Base-by-base conservation (phyloP, 2,113 vertebrate genomes). In the Motacilla alba region DNA sequence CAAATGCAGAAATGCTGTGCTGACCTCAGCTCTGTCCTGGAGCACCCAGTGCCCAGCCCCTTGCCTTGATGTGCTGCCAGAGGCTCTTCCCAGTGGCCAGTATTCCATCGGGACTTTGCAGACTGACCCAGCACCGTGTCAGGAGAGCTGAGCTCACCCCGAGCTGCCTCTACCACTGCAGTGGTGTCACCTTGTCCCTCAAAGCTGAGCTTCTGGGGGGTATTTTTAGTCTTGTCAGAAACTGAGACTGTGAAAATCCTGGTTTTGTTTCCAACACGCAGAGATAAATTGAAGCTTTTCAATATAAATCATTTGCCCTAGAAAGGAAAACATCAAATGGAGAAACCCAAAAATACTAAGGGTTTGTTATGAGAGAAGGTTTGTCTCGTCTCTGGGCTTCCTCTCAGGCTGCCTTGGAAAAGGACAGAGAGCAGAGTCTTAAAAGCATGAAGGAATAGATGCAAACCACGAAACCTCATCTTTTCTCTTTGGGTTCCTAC, bases 21-120 rank as follows among this genome's bases (percentile, higher is more conserved):
- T 84, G 90, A 89, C 66, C 82, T 95, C 92, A 89, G 83, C 73
- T 68, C 87, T 77, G 89, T 82, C 63, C 94, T 41, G 47, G 62
- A 79, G 90, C 84, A 87, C 74, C 84, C 87, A 49, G 43, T 64
- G 89, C 87, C 74, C 3, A 0, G 10, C 31, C 52, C 60, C 55
- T 66, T 4, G 56, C 86, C 93, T 83, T 89, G 35, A 69, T 67
- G 59, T 33, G 26, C 22, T 68, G 68, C 87, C 94, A 90, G 59
- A 52, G 43, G 75, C 62, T 82, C 74, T 93, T 93, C 43, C n/a
- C 82, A 63, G 62, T 27, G 63, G 78, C 84, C 80, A 47, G 47
- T 39, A 26, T 60, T 86, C 72, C 83, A 75, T 6, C 66, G 26
- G 67, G 41, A 43, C 22, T 41, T 33, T 94, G 69, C 83, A 75